Base-by-base conservation (phyloP, 2,113 vertebrate species). In the Phyllostomus hastatus region DNA sequence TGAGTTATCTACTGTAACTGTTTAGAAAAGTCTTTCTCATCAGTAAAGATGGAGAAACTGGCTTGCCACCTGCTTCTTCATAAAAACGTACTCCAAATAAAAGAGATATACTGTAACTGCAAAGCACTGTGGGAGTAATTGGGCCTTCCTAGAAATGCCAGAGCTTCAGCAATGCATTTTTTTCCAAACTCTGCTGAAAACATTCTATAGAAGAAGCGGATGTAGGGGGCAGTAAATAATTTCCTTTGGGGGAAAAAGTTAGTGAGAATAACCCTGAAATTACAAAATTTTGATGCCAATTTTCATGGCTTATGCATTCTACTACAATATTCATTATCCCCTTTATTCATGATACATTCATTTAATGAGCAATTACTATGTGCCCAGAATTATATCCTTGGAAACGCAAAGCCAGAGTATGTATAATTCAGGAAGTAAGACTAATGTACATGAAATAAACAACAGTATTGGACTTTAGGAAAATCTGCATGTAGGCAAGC, bases 11-110 rank as follows among this genome's bases (percentile, higher is more conserved):
- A 43, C 46, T 57, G 38, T 57, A 72, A 73, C 73, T 80, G 33
- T 94, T 81, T 43, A 91, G 33, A 67, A 50, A 90, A 93, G 46
- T 54, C 46, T 90, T 90, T 72, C 52, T 89, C 91, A 80, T 85
- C 43, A 76, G 59, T 85, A n/a, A 93, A 67, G 20, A 90, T 94
- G 81, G 73, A 90, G 76, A 96, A 91, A 81, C 94, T 28, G 72
- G 14, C 33, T 91, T 75, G 87, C 48, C 57, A 59, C 72, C n/a
- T 82, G 33, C 54, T 94, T 57, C 66, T 90, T 57, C 81, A 80
- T 90, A 64, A 80, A 90, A 93, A 57, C 28, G n/a, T 93, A 43
- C 41, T 70, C 61, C 50, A 76, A 87, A 80, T 35, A 50, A 59
- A 88, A 67, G 54, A 73, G 48, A 57, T 57, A 75, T 75, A 69